Conservation (phyloP, 2,113 vertebrate genomes). For the Neodontobutis hainanensis region DNA sequence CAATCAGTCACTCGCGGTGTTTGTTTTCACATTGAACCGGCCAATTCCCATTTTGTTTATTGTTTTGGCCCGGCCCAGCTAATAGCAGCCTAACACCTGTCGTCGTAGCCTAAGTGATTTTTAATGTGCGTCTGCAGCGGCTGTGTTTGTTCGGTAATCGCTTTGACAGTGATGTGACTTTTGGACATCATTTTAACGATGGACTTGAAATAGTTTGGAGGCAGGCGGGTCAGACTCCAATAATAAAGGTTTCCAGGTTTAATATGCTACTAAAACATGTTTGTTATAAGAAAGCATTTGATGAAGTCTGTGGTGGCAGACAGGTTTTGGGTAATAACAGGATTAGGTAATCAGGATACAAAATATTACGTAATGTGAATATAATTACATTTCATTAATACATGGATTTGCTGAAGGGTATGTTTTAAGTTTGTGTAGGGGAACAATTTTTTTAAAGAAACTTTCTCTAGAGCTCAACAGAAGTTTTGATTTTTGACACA, state of each 20-base stretch:
- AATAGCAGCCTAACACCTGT: constrained; percentile 35
- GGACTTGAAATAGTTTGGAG: constrained; percentile 16
- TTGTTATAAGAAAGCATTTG: no score
- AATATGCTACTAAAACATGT: neutral
- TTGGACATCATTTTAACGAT: constrained; percentile 23
- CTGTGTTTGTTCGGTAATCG: constrained; percentile 40
- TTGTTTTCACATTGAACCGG: constrained; percentile 15
- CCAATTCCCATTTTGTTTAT: constrained; percentile 24
- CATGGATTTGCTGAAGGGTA: no score
- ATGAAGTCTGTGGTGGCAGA: no score
- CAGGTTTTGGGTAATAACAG: no score
- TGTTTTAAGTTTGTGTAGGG: no score
- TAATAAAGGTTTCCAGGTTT: constrained; percentile 1
- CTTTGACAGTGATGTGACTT: constrained; percentile 37
- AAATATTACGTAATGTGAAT: no score
- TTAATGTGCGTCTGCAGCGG: constrained; percentile 41
- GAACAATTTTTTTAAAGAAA: no score
- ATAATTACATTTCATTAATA: no score
- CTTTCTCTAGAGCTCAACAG: no score
- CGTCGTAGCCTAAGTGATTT: constrained; percentile 46
- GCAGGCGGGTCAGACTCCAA: constrained; percentile 1
- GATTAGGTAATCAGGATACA: no score
- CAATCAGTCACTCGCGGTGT: neutral
- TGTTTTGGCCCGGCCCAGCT: constrained; percentile 19
- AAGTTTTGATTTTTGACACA: no score